These are phyloP conservation scores for Grallaria varia DNA, from an alignment of 2,113 vertebrate genomes.

Conservation along the genomic window DNA sequence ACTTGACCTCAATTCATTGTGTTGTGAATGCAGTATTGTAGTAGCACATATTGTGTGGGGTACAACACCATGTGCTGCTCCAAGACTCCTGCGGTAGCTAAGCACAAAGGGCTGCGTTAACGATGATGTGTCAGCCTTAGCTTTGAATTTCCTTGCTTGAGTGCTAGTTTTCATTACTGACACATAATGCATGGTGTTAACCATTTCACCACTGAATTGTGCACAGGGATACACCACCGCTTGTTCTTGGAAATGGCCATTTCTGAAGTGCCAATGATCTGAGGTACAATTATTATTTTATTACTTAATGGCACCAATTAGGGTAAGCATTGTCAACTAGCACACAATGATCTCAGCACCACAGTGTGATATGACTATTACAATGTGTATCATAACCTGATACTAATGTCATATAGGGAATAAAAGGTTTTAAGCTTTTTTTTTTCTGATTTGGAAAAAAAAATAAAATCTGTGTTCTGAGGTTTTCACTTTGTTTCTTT, in stretches of 20 bases:
- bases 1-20: slow-evolving; percentile 68
- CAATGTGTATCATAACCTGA: not conserved
- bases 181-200: slow-evolving; percentile 49
- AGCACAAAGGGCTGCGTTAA: slow-evolving; percentile 67
- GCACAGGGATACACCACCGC: not conserved
- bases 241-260: not conserved
- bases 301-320: slow-evolving; percentile 50
- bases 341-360: slow-evolving; percentile 38
- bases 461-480: not conserved
- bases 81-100: slow-evolving; percentile 61
- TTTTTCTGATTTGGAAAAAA: not conserved
- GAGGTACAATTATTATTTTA: slow-evolving; percentile 35
- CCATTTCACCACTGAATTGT: slow-evolving; percentile 17
- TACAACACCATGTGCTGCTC: slow-evolving; percentile 70
- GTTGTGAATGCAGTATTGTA: slow-evolving; percentile 64
- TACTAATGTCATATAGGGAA: not conserved
- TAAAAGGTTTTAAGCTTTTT: not conserved
- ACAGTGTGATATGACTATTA: slow-evolving; percentile 33
- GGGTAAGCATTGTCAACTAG: slow-evolving; percentile 36
- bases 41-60: slow-evolving; percentile 68
- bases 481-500: not conserved
- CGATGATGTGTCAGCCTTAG: slow-evolving; percentile 63
- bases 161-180: slow-evolving; percentile 68
- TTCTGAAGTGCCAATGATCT: slow-evolving; percentile 1
- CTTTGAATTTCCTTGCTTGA: slow-evolving; percentile 68